These are phyloP conservation scores for Cossypha dichroa DNA, from an alignment of 2,797 vertebrate species.

Conservation along the genomic window DNA sequence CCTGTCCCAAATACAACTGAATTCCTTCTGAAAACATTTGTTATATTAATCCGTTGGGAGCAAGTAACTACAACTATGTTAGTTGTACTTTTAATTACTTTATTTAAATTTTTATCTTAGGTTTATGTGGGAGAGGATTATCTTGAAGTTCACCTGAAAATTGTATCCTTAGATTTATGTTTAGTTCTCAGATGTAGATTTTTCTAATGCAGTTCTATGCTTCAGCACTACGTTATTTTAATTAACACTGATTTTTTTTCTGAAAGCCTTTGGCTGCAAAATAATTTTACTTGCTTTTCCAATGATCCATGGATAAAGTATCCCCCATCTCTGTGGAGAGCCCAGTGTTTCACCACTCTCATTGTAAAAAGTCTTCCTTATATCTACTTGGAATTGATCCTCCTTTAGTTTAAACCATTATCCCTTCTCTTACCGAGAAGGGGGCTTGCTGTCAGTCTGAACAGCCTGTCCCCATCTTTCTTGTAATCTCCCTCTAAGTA, in stretches of 20 bases:
- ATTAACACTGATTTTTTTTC: not conserved
- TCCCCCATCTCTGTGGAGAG: not conserved
- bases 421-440: not conserved
- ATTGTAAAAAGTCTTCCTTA: not conserved
- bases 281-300: not conserved
- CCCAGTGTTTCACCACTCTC: not conserved
- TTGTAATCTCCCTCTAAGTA: not conserved
- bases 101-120: not conserved
- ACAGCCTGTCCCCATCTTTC: not conserved
- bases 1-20: not conserved
- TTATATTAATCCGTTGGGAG: not conserved
- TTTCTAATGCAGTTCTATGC: not conserved
- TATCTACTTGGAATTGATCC: fast-evolving
- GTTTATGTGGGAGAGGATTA: not conserved
- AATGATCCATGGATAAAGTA: not conserved
- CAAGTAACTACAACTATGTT: not conserved
- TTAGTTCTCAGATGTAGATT: not conserved
- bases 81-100: not conserved
- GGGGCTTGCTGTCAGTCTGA: not conserved
- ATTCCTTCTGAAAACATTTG: not conserved
- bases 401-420: not conserved
- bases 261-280: not conserved
- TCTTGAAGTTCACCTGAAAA: not conserved
- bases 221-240: not conserved
- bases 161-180: not conserved